Base-by-base conservation (phyloP, 2,888 invertebrate species). In the Pandemis heparana region DNA sequence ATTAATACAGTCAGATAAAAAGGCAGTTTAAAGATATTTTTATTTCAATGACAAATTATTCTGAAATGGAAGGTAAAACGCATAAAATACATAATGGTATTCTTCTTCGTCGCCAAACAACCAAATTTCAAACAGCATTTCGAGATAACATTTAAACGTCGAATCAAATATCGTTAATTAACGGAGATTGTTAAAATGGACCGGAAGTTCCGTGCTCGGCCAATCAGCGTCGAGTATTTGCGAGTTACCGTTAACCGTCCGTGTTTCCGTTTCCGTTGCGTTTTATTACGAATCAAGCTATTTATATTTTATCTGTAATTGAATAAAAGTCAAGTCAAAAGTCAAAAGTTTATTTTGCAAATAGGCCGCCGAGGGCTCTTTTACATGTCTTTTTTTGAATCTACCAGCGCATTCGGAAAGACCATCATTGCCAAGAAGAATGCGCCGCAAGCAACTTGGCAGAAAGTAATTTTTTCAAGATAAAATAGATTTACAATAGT, bases 211-310 rank as follows among this genome's bases (percentile, higher is more conserved):
- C 39, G 39, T n/a, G 56, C 48, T 23, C 61, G 39, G 23, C 56
- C 56, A 56, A 56, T 56, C 56, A 56, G 56, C 56, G 56, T 12
- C 56, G 56, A 56, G 56, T 56, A 56, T 56, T 56, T 56, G 23
- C 56, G 56, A 23, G 23, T 18, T 56, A 56, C 56, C 56, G 56
- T 53, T 53, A 16, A 53, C 18, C 53, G 53, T 9, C 48, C 56
- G 23, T 18, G 5, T 56, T 23, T 56, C 56, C 56, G 56, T 18
- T 23, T 56, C 56, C 56, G 23, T 23, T 56, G 12, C 56, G 56
- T 56, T 56, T 56, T 18, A 18, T 53, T 9, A 23, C 7, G 23
- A 12, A 23, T 23, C 53, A 56, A 23, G 56, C 4, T 56, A 6
- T 56, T 56, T 56, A 23, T 23, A 56, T 8, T 0, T 41, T 41